Percentiles rank a stretch among this genome's conserved stretches.
These are phyloP conservation scores for Globodera ellingtonae DNA, from an alignment of 1,140 invertebrate genomes.

Conservation along the genomic window DNA sequence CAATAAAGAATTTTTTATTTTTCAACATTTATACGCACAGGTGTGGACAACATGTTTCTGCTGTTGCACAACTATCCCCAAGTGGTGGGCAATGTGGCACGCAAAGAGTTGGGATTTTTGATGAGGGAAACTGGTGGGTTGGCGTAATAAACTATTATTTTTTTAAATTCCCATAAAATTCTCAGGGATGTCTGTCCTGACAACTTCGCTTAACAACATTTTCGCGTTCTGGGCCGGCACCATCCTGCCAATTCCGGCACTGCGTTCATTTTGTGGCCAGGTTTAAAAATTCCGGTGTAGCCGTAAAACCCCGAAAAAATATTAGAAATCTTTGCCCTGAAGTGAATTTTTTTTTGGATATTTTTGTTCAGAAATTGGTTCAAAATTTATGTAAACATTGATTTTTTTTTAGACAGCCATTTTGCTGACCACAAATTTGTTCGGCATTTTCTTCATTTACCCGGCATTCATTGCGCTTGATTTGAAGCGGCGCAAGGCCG, in stretches of 20 bases:
- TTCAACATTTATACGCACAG: background rate
- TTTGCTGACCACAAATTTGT: constrained; percentile 83
- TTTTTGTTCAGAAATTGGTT: no score
- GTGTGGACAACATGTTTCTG: constrained; percentile 87
- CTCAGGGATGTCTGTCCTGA: constrained; percentile 21
- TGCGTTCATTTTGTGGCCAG: constrained; percentile 86
- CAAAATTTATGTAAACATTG: no score
- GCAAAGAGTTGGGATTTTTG: constrained; percentile 64
- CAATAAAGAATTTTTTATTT: no score
- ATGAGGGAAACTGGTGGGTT: constrained; percentile 61
- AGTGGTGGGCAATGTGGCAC: constrained; percentile 67
- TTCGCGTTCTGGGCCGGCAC: constrained; percentile 80
- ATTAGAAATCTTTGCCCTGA: no score
- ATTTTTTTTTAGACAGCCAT: constrained; percentile 71
- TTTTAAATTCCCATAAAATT: constrained; percentile 36
- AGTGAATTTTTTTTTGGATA: no score
- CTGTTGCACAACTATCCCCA: constrained; percentile 82
- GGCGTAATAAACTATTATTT: background rate
- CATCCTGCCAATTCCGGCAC: constrained; percentile 88
- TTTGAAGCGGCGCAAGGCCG: constrained; percentile 76
- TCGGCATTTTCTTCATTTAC: constrained; percentile 83
- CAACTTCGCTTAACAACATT: constrained; percentile 76
- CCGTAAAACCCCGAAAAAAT: no score
- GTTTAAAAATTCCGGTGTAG: background rate
- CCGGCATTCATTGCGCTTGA: constrained; percentile 91